phyloP scores from a whole-genome alignment of 2,113 vertebrate species.

The Rhinolophus sinicus region DNA sequence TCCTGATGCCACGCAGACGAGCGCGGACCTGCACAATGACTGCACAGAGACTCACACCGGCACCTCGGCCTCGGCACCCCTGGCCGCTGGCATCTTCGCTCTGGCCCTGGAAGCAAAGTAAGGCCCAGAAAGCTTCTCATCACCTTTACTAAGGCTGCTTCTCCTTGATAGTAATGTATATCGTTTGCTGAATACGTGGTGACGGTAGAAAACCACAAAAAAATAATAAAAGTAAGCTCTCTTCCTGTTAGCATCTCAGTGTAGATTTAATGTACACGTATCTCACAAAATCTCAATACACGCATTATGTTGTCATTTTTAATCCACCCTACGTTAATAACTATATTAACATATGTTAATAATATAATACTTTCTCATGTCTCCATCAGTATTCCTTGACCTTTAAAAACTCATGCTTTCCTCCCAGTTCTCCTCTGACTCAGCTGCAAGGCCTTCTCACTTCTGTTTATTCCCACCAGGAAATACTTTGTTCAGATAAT shows the following conservation, averaged over 20 bases:
- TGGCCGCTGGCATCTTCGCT: conserved; percentile 98
- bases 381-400: not conserved
- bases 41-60: conserved; percentile 98
- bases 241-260: not conserved
- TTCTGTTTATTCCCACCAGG: not conserved
- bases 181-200: not conserved
- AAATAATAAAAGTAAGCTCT: not conserved
- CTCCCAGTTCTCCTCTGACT: not conserved
- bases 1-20: conserved; percentile 87
- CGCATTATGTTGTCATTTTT: not conserved
- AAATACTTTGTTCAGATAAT: not conserved
- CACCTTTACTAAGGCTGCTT: not conserved
- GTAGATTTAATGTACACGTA: not conserved
- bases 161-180: not conserved
- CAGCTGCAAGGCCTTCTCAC: not conserved
- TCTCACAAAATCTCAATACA: not conserved
- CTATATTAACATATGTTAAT: too few species aligned
- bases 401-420: not conserved
- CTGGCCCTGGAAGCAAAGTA: conserved; percentile 98
- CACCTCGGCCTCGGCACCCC: conserved; percentile 95
- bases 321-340: not conserved
- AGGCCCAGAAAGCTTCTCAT: conserved; percentile 61
- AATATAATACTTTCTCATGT: not conserved
- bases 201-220: not conserved
- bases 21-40: conserved; percentile 95